A percentile compares a stretch with the other conserved stretches of the same genome.
Evolutionary conservation across 2,888 invertebrate species (phyloP).

Genomic region (Agrenia bidenticulata): DNA sequence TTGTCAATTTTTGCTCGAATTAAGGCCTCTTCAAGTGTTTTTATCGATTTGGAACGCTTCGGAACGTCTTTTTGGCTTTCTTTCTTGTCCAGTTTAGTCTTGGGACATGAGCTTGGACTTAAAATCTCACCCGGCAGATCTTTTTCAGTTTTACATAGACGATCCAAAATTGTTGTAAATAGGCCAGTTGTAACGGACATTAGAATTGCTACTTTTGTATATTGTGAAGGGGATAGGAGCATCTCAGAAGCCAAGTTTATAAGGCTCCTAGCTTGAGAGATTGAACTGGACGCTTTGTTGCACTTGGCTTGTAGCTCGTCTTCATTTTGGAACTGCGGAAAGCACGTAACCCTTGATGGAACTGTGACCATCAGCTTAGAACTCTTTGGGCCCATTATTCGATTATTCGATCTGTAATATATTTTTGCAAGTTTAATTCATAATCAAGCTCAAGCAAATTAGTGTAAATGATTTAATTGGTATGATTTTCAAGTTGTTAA

Average conservation of each 20-base stretch:
- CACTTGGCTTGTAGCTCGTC: not conserved
- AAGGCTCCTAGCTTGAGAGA: not conserved
- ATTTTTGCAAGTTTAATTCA: too few species aligned
- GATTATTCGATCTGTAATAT: too few species aligned
- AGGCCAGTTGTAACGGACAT: constrained; percentile 18
- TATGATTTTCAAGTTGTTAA: too few species aligned
- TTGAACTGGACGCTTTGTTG: not conserved
- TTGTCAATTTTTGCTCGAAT: constrained; percentile 29
- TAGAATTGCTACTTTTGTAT: not conserved
- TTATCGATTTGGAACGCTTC: not conserved
- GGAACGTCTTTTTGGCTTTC: too few species aligned
- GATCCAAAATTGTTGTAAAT: constrained; percentile 14
- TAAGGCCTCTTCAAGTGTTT: constrained; percentile 27
- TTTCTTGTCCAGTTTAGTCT: not conserved
- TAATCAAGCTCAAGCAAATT: too few species aligned
- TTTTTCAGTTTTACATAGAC: not conserved
- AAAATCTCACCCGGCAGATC: too few species aligned
- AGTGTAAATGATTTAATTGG: too few species aligned
- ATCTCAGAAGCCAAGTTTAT: not conserved
- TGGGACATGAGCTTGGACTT: not conserved
- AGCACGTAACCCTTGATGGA: constrained; percentile 14
- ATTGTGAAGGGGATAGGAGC: not conserved
- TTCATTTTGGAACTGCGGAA: constrained; percentile 22
- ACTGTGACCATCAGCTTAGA: constrained; percentile 17
- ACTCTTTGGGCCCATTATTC: constrained; percentile 24